Conservation (phyloP, 2,888 invertebrate genomes). For the Polyommatus icarus region DNA sequence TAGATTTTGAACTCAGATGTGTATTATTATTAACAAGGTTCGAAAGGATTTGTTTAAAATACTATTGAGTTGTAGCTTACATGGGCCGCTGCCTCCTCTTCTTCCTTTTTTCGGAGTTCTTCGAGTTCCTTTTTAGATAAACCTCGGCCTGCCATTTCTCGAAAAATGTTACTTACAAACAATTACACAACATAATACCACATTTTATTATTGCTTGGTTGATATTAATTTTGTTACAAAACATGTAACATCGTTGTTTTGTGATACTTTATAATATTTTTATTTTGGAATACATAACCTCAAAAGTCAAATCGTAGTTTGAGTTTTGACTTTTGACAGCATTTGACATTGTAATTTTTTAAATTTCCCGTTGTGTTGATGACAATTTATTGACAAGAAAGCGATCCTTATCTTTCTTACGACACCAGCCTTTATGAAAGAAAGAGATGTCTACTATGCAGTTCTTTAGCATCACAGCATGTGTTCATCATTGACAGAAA, state of each 20-base stretch:
- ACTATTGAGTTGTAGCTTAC: slow-evolving; percentile 68
- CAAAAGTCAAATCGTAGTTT: not conserved
- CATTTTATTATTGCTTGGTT: not conserved
- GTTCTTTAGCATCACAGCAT: too few relatives aligned
- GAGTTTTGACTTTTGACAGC: not conserved
- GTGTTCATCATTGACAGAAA: too few relatives aligned
- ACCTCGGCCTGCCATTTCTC: slow-evolving; percentile 81
- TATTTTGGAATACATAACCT: not conserved
- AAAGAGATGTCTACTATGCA: too few relatives aligned
- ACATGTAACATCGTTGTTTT: not conserved
- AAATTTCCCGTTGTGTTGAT: too few relatives aligned
- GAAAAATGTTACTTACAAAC: slow-evolving; percentile 68
- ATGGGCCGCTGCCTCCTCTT: slow-evolving; percentile 94
- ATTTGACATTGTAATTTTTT: too few relatives aligned
- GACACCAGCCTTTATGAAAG: too few relatives aligned
- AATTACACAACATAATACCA: not conserved
- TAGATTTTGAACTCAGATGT: not conserved
- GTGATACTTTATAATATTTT: not conserved
- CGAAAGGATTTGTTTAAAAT: not conserved
- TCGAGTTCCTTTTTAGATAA: slow-evolving; percentile 92
- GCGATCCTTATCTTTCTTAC: too few relatives aligned
- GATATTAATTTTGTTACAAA: not conserved
- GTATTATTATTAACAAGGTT: not conserved
- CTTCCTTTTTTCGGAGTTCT: slow-evolving; percentile 92
- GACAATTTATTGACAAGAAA: too few relatives aligned